Evolutionary conservation across 1,140 invertebrate genomes (phyloP).

Genomic region (Papilio aristodemus): DNA sequence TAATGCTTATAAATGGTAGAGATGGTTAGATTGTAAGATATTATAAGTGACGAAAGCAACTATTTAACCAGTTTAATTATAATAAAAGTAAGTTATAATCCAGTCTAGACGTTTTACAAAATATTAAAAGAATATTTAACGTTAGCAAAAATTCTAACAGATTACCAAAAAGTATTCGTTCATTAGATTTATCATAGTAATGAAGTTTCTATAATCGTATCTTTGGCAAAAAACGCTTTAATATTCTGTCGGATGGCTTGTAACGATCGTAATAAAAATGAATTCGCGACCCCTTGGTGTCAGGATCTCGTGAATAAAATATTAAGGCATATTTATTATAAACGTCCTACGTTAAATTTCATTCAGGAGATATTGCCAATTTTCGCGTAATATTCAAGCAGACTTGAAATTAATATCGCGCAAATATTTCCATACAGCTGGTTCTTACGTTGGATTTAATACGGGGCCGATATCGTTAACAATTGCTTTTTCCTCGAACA

Average conservation of each 20-base stretch:
- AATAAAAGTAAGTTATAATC: no score
- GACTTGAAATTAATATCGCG: conserved; percentile 30
- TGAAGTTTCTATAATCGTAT: neutral
- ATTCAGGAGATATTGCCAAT: conserved; percentile 30
- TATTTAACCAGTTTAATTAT: no score
- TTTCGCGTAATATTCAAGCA: conserved; percentile 27
- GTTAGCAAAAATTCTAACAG: neutral
- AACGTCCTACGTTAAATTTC: conserved; percentile 26
- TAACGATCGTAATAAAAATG: conserved; percentile 25
- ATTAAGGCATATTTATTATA: conserved; percentile 29
- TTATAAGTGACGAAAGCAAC: no score
- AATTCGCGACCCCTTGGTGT: conserved; percentile 14
- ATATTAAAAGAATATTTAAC: neutral
- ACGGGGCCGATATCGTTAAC: conserved; percentile 11
- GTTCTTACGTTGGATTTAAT: conserved; percentile 26
- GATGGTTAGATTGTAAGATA: no score
- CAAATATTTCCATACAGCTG: conserved; percentile 26
- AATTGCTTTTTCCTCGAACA: conserved; percentile 5
- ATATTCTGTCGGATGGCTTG: conserved; percentile 1
- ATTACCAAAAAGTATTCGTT: neutral
- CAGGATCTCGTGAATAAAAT: conserved; percentile 21
- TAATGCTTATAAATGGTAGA: no score
- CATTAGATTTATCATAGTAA: conserved; percentile 22
- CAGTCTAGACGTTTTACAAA: neutral
- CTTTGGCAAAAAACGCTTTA: conserved; percentile 7